phyloP scores from a whole-genome alignment of 2,797 vertebrate species.

The Melanogrammus aeglefinus region DNA sequence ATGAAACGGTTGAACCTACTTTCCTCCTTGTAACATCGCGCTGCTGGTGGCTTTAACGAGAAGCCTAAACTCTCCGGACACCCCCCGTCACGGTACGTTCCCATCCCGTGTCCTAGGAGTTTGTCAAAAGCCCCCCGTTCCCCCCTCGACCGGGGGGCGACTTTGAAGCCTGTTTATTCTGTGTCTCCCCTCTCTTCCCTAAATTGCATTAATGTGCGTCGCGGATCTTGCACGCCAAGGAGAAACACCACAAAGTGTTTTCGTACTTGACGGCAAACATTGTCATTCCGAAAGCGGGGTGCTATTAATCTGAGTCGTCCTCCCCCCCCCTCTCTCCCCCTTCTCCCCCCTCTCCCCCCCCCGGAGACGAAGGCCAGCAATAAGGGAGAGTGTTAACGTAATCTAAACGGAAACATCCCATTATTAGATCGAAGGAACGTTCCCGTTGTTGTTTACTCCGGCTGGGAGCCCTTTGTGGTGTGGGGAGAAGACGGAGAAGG shows the following conservation, averaged over 20 bases:
- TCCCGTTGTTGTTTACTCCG: background rate
- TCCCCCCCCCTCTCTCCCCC: background rate
- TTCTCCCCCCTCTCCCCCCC: background rate
- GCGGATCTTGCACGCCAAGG: background rate
- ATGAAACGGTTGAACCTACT: too few relatives aligned
- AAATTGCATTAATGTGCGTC: constrained; percentile 12
- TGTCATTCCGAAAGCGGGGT: background rate
- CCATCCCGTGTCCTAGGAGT: background rate
- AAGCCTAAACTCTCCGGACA: too few relatives aligned
- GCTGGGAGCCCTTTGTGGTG: background rate
- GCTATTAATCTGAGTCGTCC: constrained; percentile 9
- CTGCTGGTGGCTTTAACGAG: too few relatives aligned
- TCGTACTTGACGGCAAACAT: background rate
- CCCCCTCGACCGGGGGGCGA: background rate
- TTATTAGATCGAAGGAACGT: background rate
- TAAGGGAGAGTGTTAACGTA: background rate
- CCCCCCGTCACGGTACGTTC: background rate
- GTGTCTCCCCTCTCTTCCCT: background rate
- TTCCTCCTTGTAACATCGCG: too few relatives aligned
- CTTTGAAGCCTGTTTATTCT: constrained; percentile 9
- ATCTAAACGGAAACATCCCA: background rate
- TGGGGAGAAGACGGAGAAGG: background rate
- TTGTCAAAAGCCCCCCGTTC: background rate
- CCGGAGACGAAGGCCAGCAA: background rate
- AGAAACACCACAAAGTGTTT: background rate